Percentiles rank a stretch among this genome's conserved stretches.
These are phyloP conservation scores for Dinothrombium tinctorium DNA, from an alignment of 1,140 invertebrate genomes.

Conservation along the genomic window DNA sequence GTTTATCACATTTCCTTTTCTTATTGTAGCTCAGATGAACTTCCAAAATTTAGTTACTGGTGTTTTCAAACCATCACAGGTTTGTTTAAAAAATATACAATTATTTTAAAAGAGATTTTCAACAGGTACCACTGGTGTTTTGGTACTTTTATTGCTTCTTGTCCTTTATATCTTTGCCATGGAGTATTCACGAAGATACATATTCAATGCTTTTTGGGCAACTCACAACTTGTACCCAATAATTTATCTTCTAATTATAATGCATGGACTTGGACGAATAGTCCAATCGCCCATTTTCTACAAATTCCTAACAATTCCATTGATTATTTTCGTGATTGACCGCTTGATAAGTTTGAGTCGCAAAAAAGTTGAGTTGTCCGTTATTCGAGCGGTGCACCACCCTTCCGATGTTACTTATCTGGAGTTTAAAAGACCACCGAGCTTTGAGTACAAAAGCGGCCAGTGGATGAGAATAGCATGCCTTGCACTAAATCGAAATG, in stretches of 20 bases:
- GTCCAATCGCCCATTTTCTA: constrained; percentile 35
- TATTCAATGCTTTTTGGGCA: constrained; percentile 35
- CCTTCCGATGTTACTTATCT: constrained; percentile 32
- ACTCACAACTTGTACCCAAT: constrained; percentile 39
- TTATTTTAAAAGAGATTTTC: not conserved
- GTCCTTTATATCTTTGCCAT: constrained; percentile 38
- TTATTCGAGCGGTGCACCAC: constrained; percentile 27
- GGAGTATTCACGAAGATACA: constrained; percentile 26
- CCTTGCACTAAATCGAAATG: constrained; percentile 23
- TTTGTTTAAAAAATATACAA: constrained; percentile 11
- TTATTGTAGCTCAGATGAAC: constrained; percentile 25
- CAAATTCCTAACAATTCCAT: constrained; percentile 35
- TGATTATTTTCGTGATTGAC: constrained; percentile 31
- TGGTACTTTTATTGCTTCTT: constrained; percentile 31
- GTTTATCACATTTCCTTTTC: constrained; percentile 2
- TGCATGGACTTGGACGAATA: constrained; percentile 33
- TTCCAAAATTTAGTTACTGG: constrained; percentile 37
- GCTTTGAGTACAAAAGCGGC: constrained; percentile 33
- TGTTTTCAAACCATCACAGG: constrained; percentile 34
- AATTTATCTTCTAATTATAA: constrained; percentile 35
- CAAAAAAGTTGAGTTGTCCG: constrained; percentile 31
- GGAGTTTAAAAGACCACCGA: constrained; percentile 26
- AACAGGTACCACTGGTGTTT: constrained; percentile 34
- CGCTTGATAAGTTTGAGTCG: constrained; percentile 26
- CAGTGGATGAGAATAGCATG: constrained; percentile 34